Evolutionary conservation across 2,888 invertebrate species (phyloP).

Genomic region (Dasysyrphus albostriatus): DNA sequence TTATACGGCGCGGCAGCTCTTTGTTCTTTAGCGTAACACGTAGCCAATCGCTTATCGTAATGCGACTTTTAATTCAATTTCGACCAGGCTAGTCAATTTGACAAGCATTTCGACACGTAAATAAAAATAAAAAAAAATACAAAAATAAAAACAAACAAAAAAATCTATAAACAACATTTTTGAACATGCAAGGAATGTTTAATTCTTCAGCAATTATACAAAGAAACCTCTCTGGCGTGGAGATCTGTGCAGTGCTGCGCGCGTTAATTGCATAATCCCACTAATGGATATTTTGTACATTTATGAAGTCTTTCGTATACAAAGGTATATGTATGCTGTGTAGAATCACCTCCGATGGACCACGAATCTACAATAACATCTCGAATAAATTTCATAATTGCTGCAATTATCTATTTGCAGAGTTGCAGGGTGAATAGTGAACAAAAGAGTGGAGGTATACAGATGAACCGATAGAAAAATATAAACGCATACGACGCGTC

Average conservation of each 20-base stretch:
- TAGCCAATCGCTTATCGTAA: conserved; percentile 50
- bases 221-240: neutral
- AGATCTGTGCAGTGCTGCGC: conserved; percentile 26
- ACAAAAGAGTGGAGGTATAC: neutral
- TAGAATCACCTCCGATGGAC: conserved; percentile 19
- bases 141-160: conserved; percentile 33
- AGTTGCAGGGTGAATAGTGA: conserved; percentile 29
- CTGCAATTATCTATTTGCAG: conserved; percentile 56
- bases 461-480: conserved; percentile 9
- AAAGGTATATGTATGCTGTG: neutral
- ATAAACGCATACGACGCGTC: neutral
- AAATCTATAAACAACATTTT: conserved; percentile 46
- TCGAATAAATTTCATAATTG: conserved; percentile 70
- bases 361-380: conserved; percentile 27
- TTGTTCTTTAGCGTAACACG: conserved; percentile 57
- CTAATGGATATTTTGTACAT: conserved; percentile 46
- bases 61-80: conserved; percentile 52
- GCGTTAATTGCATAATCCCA: conserved; percentile 68
- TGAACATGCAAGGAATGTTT: conserved; percentile 65
- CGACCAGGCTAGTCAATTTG: conserved; percentile 47
- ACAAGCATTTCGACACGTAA: conserved; percentile 64
- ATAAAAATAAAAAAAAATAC: conserved; percentile 9
- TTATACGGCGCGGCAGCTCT: conserved; percentile 38
- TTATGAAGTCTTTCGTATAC: conserved; percentile 7
- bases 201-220: conserved; percentile 51